phyloP scores from a whole-genome alignment of 2,888 invertebrate genomes.

The Anthrax anthrax region DNA sequence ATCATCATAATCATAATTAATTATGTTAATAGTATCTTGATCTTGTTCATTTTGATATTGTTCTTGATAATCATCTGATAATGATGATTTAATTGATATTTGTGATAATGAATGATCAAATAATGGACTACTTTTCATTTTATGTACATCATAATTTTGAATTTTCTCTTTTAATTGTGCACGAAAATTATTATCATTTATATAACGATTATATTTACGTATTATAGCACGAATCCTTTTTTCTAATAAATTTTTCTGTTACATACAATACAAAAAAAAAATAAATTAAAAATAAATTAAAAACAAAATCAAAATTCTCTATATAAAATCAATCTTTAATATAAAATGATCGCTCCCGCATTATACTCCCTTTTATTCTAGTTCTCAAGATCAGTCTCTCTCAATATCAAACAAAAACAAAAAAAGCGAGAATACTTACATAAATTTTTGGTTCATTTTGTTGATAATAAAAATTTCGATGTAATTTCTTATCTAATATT shows the following conservation, averaged over 20 bases:
- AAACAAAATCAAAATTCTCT: too few species aligned
- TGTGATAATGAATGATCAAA: too few species aligned
- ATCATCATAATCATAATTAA: too few species aligned
- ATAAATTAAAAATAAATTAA: too few species aligned
- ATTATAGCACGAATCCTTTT: slow-evolving; percentile 7
- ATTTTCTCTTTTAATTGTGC: not conserved
- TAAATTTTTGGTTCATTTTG: slow-evolving; percentile 5
- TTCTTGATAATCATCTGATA: too few species aligned
- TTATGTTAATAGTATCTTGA: too few species aligned
- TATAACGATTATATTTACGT: slow-evolving; percentile 6
- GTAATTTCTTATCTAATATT: slow-evolving; percentile 9
- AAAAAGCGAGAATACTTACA: not conserved
- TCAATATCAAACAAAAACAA: not conserved
- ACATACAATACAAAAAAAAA: too few species aligned
- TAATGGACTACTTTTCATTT: slow-evolving; percentile 1
- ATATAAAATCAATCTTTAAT: not conserved
- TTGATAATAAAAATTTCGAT: slow-evolving; percentile 4
- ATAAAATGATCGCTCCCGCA: too few species aligned
- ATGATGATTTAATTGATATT: too few species aligned
- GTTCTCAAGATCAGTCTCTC: too few species aligned
- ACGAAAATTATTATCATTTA: slow-evolving; percentile 1
- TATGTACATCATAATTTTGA: not conserved
- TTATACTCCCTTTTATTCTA: too few species aligned
- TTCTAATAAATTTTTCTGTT: slow-evolving; percentile 4
- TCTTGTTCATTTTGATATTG: too few species aligned